Conservation (phyloP, 2,797 vertebrate species). For the Eupleurogrammus muticus region DNA sequence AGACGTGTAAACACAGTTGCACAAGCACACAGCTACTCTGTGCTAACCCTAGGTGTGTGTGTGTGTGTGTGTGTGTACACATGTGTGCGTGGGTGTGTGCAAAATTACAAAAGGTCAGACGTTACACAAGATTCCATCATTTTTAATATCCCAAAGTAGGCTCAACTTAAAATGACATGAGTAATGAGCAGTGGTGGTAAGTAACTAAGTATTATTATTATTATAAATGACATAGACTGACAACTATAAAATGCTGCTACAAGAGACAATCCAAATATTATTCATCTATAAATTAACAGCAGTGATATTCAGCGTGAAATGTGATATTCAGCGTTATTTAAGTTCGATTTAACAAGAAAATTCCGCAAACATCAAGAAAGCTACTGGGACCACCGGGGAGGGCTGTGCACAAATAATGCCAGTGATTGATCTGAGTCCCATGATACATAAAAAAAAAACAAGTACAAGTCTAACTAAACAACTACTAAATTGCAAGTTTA, state of each 20-base stretch:
- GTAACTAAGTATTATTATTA: no score
- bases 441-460: not conserved
- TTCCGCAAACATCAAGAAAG: constrained; percentile 26
- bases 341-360: constrained; percentile 31
- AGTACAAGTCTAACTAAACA: constrained; percentile 11
- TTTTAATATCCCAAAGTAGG: constrained; percentile 39
- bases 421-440: not conserved
- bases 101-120: constrained; percentile 7
- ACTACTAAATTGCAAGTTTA: not conserved
- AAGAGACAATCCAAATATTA: no score
- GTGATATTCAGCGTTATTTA: constrained; percentile 46
- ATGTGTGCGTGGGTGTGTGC: constrained; percentile 12
- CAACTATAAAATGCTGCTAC: no score
- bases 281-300: not conserved
- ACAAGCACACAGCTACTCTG: constrained; percentile 64
- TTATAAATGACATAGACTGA: no score
- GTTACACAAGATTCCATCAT: constrained; percentile 51
- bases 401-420: not conserved
- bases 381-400: constrained; percentile 8
- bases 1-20: constrained; percentile 78
- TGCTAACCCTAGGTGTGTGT: constrained; percentile 43
- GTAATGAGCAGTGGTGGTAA: not conserved
- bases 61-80: constrained; percentile 15
- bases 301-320: constrained; percentile 46
- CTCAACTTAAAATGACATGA: constrained; percentile 9